Base-by-base conservation (phyloP, 2,797 vertebrate genomes). In the Sebastolobus alascanus region DNA sequence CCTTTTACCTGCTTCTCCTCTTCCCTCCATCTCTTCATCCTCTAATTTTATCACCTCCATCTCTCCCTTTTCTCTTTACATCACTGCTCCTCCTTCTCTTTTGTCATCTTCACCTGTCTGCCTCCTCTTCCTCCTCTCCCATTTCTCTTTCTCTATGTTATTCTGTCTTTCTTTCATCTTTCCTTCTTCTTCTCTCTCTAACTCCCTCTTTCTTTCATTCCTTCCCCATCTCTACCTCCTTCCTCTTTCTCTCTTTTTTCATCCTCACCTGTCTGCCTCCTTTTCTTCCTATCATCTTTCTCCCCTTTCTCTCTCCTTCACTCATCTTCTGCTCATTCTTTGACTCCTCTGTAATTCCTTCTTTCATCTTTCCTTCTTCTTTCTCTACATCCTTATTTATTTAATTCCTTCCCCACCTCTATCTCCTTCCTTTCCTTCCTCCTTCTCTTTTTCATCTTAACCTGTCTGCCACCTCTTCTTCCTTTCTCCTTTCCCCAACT, bases 1-100 rank as follows among this genome's bases (percentile, higher is more conserved):
- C 79, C 85, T 88, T 84, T 86, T 73, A 91, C 88, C 89, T 87
- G 83, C 79, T 70, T 85, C 82, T 83, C 68, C 54, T 77, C 73
- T 73, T 83, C 84, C 73, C 37, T 79, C 58, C 67, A 13, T 76
- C 68, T 46, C 35, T 38, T 4, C 46, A 8, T 84, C 75, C 73
- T 72, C 52, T 31, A 50, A 52, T 52, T n/a, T 10, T 11, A 68
- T 84, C 52, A 22, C 33, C 35, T 59, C 43, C 18, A 38, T 52
- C 46, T 55, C 27, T 40, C 20, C 1, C 2, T 60, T 68, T 35
- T 46, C 37, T 27, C 38, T 31, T 33, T 6, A 33, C 43, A 10
- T 58, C 40, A 16, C 3, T 12, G 7, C 8, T 20, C 10, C 54
- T 68, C 8, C 5, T 13, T 13, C 46, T 59, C 50, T 52, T 8